Percentiles rank a stretch among this genome's conserved stretches.
Conservation (phyloP, 2,888 invertebrate species). For the Drosophila picticornis region DNA sequence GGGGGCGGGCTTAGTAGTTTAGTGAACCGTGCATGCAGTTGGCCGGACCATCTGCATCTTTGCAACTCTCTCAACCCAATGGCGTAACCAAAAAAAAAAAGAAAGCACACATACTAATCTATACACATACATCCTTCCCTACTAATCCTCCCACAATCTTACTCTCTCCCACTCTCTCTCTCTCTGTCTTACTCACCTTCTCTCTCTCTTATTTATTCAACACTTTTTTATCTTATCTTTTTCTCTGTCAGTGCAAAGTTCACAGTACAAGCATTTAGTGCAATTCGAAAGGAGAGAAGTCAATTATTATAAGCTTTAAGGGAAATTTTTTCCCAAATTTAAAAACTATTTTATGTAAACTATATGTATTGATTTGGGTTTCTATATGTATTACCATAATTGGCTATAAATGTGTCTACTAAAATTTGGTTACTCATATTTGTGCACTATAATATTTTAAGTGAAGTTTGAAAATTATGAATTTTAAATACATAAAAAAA, state of each 20-base stretch:
- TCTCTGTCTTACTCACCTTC: conserved; percentile 12
- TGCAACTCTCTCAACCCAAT: not conserved
- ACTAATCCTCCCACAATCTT: conserved; percentile 9
- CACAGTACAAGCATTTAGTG: conserved; percentile 4
- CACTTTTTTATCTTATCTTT: conserved; percentile 26
- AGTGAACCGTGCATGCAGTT: not conserved
- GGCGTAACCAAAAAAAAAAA: not conserved
- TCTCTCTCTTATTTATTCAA: not conserved
- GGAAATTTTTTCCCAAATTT: not conserved
- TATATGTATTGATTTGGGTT: not conserved
- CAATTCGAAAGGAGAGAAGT: not conserved
- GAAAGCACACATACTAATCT: not conserved
- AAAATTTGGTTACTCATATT: not conserved
- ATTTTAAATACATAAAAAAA: not conserved
- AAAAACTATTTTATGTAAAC: not conserved
- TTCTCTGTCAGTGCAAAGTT: not conserved
- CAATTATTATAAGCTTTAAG: not conserved
- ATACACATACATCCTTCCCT: conserved; percentile 25
- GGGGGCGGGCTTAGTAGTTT: not conserved
- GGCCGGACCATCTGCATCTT: not conserved
- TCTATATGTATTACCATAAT: not conserved
- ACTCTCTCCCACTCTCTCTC: not conserved
- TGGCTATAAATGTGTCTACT: not conserved
- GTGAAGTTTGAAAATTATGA: not conserved
- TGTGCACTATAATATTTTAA: not conserved